Percentiles rank a stretch among this genome's conserved stretches.
These are phyloP conservation scores for Heliconius aoede DNA, from an alignment of 2,888 invertebrate species.

Conservation along the genomic window DNA sequence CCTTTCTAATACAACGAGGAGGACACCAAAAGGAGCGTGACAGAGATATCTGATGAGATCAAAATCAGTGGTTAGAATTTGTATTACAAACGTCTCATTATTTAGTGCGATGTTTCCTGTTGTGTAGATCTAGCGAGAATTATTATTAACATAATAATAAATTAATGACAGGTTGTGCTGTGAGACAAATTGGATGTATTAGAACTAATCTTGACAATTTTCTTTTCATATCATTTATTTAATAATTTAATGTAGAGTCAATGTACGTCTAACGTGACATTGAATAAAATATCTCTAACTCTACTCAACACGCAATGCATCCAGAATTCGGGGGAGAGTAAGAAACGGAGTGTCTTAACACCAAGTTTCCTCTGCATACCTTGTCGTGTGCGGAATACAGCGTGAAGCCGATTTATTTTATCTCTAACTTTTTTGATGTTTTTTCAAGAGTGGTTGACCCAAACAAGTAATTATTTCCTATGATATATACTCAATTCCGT, in stretches of 20 bases:
- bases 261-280: neutral
- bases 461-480: neutral
- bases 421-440: neutral
- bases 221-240: neutral
- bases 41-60: slow-evolving; percentile 73
- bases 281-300: neutral
- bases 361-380: too few species aligned
- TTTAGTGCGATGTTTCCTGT: slow-evolving; percentile 64
- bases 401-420: too few species aligned
- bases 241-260: neutral
- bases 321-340: too few species aligned
- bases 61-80: slow-evolving; percentile 70
- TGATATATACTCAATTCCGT: too few species aligned
- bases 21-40: slow-evolving; percentile 61
- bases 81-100: slow-evolving; percentile 71
- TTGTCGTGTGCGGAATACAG: too few species aligned
- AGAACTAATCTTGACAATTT: slow-evolving; percentile 14
- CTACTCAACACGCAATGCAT: too few species aligned
- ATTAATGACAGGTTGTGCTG: slow-evolving; percentile 12
- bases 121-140: slow-evolving; percentile 9
- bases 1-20: slow-evolving; percentile 54
- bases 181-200: slow-evolving; percentile 16
- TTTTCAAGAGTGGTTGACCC: neutral
- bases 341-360: too few species aligned
- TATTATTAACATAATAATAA: slow-evolving; percentile 33